Evolutionary conservation across 1,140 invertebrate species (phyloP).

Genomic region (Brachionus rubens): DNA sequence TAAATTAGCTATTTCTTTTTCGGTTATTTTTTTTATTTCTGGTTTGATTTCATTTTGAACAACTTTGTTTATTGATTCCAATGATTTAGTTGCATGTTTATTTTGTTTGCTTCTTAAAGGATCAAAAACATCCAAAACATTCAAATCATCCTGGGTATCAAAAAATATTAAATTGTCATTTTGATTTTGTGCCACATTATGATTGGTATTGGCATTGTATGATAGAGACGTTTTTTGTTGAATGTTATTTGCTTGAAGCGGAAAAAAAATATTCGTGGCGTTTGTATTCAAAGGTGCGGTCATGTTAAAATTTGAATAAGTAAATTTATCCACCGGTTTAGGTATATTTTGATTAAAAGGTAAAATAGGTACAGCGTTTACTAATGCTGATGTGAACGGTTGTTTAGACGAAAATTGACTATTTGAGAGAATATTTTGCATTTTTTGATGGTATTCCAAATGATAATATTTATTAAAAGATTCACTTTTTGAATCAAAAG

Average conservation of each 20-base stretch:
- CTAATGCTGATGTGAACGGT: too few species aligned
- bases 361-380: too few species aligned
- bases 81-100: background rate
- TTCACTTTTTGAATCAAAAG: background rate
- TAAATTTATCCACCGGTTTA: too few species aligned
- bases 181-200: background rate
- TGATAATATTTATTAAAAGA: background rate
- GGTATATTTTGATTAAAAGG: too few species aligned
- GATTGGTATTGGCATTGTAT: too few species aligned
- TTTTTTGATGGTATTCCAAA: conserved; percentile 26
- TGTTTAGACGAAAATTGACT: too few species aligned
- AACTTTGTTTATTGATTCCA: background rate
- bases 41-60: background rate
- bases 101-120: background rate
- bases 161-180: conserved; percentile 5
- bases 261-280: too few species aligned
- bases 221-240: too few species aligned
- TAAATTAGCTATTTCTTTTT: too few species aligned
- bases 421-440: background rate
- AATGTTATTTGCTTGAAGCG: too few species aligned
- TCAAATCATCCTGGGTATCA: background rate
- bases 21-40: background rate
- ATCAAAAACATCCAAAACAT: conserved; percentile 8
- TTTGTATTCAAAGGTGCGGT: too few species aligned
- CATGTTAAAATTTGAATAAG: too few species aligned